Percentiles rank a stretch among this genome's conserved stretches.
Conservation (phyloP, 2,888 invertebrate species). For the Agonum fuliginosum region DNA sequence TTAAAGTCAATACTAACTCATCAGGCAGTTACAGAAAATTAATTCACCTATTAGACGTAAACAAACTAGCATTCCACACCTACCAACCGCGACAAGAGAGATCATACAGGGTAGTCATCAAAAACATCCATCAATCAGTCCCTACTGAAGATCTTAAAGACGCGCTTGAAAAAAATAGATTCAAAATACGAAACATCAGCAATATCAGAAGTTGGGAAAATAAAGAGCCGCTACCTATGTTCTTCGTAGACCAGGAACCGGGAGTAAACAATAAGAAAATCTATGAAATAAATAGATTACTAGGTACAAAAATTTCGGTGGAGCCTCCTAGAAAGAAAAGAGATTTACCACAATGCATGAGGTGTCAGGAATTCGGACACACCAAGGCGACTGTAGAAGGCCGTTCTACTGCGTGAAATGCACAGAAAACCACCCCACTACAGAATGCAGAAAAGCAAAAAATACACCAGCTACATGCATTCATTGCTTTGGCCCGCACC, state of each 20-base stretch:
- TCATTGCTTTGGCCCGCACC: constrained; percentile 53
- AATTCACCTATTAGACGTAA: constrained; percentile 51
- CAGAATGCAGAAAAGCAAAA: constrained; percentile 52
- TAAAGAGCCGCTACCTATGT: constrained; percentile 60
- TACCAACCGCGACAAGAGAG: constrained; percentile 61
- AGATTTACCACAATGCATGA: constrained; percentile 54
- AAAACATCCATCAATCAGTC: constrained; percentile 51
- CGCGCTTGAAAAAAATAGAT: constrained; percentile 51
- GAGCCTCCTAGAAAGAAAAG: constrained; percentile 58
- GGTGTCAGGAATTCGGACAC: constrained; percentile 61
- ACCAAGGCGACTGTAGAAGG: constrained; percentile 56
- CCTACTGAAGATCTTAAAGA: constrained; percentile 47
- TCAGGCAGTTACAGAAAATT: constrained; percentile 60
- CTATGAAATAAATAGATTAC: constrained; percentile 57
- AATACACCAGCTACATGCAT: constrained; percentile 50
- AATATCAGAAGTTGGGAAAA: constrained; percentile 57
- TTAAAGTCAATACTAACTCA: constrained; percentile 59
- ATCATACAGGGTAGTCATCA: constrained; percentile 59
- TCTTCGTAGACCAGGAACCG: constrained; percentile 62
- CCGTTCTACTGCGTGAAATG: constrained; percentile 49
- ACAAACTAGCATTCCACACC: constrained; percentile 59
- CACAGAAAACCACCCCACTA: constrained; percentile 57
- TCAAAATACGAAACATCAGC: constrained; percentile 61
- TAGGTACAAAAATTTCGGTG: constrained; percentile 55
- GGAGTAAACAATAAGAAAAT: constrained; percentile 50